Percentiles rank a stretch among this genome's conserved stretches.
These are phyloP conservation scores for Miichthys miiuy DNA, from an alignment of 2,797 vertebrate genomes.

Conservation along the genomic window DNA sequence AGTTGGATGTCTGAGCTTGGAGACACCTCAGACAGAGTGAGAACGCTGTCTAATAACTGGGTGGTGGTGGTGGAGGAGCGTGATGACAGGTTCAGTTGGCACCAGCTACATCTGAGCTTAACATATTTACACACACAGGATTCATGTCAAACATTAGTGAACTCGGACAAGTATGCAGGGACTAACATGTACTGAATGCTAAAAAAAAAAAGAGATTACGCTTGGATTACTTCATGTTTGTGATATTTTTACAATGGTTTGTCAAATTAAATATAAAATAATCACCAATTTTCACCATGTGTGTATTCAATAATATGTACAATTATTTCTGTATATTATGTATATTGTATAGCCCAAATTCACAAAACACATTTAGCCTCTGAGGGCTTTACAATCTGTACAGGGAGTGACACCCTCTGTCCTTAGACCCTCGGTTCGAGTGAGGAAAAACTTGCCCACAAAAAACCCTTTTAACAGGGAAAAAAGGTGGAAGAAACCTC, in stretches of 20 bases:
- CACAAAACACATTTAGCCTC: too few relatives aligned
- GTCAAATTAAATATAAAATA: neutral
- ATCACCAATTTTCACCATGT: neutral
- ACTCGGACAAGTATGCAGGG: neutral
- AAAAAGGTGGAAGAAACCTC: too few relatives aligned
- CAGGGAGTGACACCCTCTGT: too few relatives aligned
- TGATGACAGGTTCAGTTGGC: conserved; percentile 26
- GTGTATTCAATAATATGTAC: too few relatives aligned
- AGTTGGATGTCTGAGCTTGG: conserved; percentile 11
- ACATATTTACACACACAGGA: conserved; percentile 1
- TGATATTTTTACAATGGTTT: neutral
- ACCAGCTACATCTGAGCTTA: neutral
- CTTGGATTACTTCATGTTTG: neutral
- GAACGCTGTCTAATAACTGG: conserved; percentile 19
- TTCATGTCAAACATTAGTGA: neutral
- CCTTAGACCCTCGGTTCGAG: too few relatives aligned
- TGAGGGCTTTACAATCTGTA: too few relatives aligned
- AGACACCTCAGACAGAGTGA: conserved; percentile 4
- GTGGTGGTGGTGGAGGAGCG: neutral
- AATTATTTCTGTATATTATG: too few relatives aligned
- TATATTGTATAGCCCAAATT: too few relatives aligned
- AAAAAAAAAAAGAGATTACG: neutral
- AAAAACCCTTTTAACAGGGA: too few relatives aligned
- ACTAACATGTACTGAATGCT: neutral
- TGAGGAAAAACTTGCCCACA: too few relatives aligned